Evolutionary conservation across 2,113 vertebrate species (phyloP).

Genomic region (Gorsachius goisagi): DNA sequence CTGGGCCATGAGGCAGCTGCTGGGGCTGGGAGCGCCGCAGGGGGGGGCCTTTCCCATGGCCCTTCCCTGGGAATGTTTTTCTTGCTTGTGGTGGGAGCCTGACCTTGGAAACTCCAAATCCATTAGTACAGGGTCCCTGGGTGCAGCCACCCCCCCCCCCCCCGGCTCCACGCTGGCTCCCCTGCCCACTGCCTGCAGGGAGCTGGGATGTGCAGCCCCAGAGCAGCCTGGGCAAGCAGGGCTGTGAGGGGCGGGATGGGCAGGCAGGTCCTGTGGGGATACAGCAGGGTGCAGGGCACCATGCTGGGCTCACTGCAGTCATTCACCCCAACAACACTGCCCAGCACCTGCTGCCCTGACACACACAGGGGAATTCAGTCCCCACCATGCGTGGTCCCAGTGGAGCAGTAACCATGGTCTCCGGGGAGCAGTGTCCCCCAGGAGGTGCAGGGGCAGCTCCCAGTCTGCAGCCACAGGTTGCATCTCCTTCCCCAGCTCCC

Average conservation of each 20-base stretch:
- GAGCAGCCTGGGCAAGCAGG: background rate
- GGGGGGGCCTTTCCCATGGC: constrained; percentile 34
- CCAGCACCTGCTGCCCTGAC: fast-evolving
- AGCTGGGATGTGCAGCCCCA: fast-evolving
- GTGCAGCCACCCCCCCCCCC: background rate
- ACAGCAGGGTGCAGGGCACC: fast-evolving
- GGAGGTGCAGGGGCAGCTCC: background rate
- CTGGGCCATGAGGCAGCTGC: background rate
- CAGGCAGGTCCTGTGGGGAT: background rate
- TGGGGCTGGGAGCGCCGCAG: background rate
- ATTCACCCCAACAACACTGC: background rate
- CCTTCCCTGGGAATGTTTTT: constrained; percentile 55
- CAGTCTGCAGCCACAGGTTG: background rate
- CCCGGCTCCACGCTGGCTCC: fast-evolving
- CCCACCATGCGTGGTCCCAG: fast-evolving
- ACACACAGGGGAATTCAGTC: fast-evolving
- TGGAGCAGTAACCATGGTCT: fast-evolving
- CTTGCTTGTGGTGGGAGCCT: constrained; percentile 21
- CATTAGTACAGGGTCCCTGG: background rate
- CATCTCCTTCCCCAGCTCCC: background rate
- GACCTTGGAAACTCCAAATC: constrained; percentile 31
- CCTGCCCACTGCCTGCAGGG: background rate
- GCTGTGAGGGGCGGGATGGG: background rate
- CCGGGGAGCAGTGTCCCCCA: fast-evolving
- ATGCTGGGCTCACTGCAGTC: background rate